phyloP scores from a whole-genome alignment of 2,888 invertebrate genomes.

The Tipula helvola region DNA sequence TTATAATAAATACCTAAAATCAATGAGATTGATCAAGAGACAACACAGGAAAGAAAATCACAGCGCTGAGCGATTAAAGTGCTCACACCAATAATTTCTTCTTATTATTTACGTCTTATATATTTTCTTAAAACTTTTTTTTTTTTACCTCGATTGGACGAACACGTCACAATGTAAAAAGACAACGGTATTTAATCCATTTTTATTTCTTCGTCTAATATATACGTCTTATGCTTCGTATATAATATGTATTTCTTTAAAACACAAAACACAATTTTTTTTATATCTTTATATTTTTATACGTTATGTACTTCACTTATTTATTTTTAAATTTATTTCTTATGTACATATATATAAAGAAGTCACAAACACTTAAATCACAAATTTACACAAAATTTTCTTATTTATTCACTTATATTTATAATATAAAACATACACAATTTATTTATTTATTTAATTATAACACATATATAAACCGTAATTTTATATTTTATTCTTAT shows the following conservation, averaged over 20 bases:
- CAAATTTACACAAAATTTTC: background rate
- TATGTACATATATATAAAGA: background rate
- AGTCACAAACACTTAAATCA: background rate
- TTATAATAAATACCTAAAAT: background rate
- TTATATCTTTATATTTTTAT: background rate
- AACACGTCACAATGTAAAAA: conserved; percentile 8
- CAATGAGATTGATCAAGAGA: background rate
- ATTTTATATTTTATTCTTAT: background rate
- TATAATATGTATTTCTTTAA: background rate
- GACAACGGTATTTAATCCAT: conserved; percentile 10
- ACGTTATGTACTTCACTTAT: background rate
- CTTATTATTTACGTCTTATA: background rate
- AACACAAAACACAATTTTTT: conserved; percentile 7
- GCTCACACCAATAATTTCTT: background rate
- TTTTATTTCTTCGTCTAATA: conserved; percentile 5
- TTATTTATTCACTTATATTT: background rate
- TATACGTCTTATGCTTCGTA: background rate
- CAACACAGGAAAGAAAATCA: background rate
- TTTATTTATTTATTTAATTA: background rate
- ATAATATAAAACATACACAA: background rate
- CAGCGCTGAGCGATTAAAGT: background rate
- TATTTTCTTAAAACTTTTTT: background rate
- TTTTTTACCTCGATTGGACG: conserved; percentile 7
- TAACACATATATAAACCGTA: background rate
- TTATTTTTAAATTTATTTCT: background rate